A percentile compares a stretch with the other conserved stretches of the same genome.
Evolutionary conservation across 2,113 vertebrate genomes (phyloP).

Genomic region (Oreochromis tanganicae): DNA sequence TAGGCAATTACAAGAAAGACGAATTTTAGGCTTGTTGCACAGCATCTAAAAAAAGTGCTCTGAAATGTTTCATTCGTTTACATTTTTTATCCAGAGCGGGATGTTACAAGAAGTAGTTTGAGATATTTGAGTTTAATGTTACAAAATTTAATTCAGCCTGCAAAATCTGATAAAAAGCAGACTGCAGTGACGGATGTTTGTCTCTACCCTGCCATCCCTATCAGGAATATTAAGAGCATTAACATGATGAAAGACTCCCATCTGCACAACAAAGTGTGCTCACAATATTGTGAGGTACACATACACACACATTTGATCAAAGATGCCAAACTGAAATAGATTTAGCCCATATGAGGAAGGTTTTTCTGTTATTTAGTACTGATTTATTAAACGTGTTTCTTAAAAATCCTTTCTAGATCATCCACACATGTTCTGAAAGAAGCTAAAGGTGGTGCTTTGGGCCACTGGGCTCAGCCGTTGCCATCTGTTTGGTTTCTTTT

Average conservation of each 20-base stretch:
- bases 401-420: neutral
- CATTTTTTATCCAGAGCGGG: neutral
- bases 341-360: neutral
- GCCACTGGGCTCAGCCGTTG: neutral
- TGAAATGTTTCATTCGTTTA: neutral
- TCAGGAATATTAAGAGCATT: constrained; percentile 25
- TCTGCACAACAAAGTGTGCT: constrained; percentile 21
- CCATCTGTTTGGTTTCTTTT: constrained; percentile 47
- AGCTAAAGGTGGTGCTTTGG: constrained; percentile 29
- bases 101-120: neutral
- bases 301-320: neutral
- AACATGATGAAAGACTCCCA: constrained; percentile 37
- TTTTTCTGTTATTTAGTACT: neutral
- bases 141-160: neutral
- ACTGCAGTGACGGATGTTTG: constrained; percentile 9
- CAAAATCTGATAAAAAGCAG: constrained; percentile 3
- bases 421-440: neutral
- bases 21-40: neutral
- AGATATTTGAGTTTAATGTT: constrained; percentile 2
- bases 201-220: constrained; percentile 1
- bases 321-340: neutral
- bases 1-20: neutral
- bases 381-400: neutral
- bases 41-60: neutral
- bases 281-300: neutral